phyloP scores from a whole-genome alignment of 1,140 invertebrate genomes.

The Druon quercuslanigerum region DNA sequence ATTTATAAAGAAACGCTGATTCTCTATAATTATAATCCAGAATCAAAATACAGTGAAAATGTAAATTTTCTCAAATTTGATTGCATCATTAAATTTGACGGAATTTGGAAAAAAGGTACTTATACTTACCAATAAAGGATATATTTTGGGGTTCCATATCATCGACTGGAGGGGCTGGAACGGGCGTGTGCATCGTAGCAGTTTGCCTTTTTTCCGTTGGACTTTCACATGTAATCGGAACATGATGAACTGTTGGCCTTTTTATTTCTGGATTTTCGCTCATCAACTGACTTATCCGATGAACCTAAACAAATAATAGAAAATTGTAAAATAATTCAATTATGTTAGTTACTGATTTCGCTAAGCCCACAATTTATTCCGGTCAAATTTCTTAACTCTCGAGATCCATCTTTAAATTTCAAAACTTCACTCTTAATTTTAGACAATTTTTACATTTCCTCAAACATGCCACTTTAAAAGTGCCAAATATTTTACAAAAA shows the following conservation, averaged over 20 bases:
- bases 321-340: conserved; percentile 14
- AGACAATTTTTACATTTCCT: too few relatives aligned
- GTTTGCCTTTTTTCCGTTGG: conserved; percentile 70
- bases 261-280: conserved; percentile 71
- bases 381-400: too few relatives aligned
- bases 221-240: conserved; percentile 68
- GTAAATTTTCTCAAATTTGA: too few relatives aligned
- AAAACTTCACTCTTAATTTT: too few relatives aligned
- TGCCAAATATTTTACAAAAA: conserved; percentile 7
- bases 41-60: too few relatives aligned
- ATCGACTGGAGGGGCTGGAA: conserved; percentile 82
- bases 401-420: too few relatives aligned
- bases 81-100: too few relatives aligned
- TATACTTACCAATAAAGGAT: conserved; percentile 88
- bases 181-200: conserved; percentile 77
- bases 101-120: not conserved
- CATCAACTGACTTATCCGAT: conserved; percentile 76
- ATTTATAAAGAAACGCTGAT: too few relatives aligned
- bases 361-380: too few relatives aligned
- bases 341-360: conserved; percentile 29
- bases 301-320: conserved; percentile 61
- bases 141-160: conserved; percentile 95
- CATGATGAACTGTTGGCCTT: conserved; percentile 69
- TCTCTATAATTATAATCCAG: too few relatives aligned
- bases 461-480: conserved; percentile 31